Evolutionary conservation across 1,140 invertebrate genomes (phyloP).

Genomic region (Anoplophora glabripennis): DNA sequence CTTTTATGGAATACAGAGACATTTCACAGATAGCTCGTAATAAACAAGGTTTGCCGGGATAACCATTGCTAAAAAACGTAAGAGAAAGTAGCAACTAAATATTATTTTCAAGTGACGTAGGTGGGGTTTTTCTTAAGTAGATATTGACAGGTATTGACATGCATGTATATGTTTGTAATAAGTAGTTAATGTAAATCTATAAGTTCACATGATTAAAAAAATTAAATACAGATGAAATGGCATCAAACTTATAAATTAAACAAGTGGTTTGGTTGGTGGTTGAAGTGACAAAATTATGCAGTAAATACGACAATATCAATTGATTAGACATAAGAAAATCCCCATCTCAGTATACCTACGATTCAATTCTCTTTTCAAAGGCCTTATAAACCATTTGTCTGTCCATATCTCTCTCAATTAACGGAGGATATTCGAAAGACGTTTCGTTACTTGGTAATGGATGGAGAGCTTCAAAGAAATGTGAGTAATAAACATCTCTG

Average conservation of each 20-base stretch:
- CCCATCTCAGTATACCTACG: conserved; percentile 46
- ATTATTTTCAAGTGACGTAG: no score
- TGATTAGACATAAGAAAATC: not conserved
- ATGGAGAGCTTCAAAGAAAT: conserved; percentile 74
- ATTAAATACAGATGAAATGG: not conserved
- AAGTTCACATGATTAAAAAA: not conserved
- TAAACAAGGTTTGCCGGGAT: conserved; percentile 50
- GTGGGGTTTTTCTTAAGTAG: no score
- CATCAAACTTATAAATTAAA: no score
- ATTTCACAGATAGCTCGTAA: conserved; percentile 50
- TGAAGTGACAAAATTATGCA: no score
- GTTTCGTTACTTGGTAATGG: conserved; percentile 53
- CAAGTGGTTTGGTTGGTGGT: no score
- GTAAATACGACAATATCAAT: no score
- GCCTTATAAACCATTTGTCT: conserved; percentile 36
- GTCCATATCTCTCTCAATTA: conserved; percentile 33
- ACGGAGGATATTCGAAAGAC: conserved; percentile 34
- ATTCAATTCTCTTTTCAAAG: conserved; percentile 36
- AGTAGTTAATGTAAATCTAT: no score
- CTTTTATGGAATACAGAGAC: conserved; percentile 40
- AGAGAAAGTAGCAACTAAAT: no score
- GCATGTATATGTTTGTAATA: no score
- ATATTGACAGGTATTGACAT: conserved; percentile 1
- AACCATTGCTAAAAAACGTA: conserved; percentile 39
- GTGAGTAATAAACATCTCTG: conserved; percentile 68